These are phyloP conservation scores for Ceratitis capitata DNA, from an alignment of 1,140 invertebrate genomes.

Conservation along the genomic window DNA sequence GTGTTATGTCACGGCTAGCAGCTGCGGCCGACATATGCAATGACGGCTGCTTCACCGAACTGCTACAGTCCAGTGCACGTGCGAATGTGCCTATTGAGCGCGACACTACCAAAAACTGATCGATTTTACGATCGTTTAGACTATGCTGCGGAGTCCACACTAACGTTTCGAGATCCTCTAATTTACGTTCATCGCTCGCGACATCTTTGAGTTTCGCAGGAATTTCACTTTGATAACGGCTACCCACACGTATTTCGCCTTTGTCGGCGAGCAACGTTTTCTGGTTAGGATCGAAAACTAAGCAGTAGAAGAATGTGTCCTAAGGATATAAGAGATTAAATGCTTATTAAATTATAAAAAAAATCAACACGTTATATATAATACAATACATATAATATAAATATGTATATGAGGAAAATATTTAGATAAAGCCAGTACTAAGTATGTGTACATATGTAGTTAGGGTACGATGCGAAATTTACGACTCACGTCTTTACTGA, in stretches of 20 bases:
- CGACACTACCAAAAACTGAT: conserved; percentile 98
- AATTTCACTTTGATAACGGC: conserved; percentile 94
- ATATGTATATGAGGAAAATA: background rate
- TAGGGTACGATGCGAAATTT: conserved; percentile 46
- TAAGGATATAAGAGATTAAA: no score
- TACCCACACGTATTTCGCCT: conserved; percentile 91
- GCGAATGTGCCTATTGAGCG: conserved; percentile 99
- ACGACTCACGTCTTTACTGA: conserved; percentile 90
- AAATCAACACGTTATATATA: background rate
- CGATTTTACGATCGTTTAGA: conserved; percentile 94
- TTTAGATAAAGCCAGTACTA: background rate
- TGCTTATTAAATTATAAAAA: background rate
- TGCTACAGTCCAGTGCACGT: conserved; percentile 96
- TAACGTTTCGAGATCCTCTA: conserved; percentile 87
- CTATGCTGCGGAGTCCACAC: conserved; percentile 93
- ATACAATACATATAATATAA: background rate
- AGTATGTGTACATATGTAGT: background rate
- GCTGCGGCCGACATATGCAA: conserved; percentile 99
- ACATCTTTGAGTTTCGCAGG: conserved; percentile 77
- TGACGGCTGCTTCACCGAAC: conserved; percentile 97
- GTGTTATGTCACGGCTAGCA: conserved; percentile 96
- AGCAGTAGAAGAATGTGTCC: conserved; percentile 99
- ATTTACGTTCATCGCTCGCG: conserved; percentile 80
- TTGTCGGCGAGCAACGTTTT: conserved; percentile 98
- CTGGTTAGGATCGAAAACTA: conserved; percentile 98